Base-by-base conservation (phyloP, 2,888 invertebrate genomes). In the Drosophila dives region DNA sequence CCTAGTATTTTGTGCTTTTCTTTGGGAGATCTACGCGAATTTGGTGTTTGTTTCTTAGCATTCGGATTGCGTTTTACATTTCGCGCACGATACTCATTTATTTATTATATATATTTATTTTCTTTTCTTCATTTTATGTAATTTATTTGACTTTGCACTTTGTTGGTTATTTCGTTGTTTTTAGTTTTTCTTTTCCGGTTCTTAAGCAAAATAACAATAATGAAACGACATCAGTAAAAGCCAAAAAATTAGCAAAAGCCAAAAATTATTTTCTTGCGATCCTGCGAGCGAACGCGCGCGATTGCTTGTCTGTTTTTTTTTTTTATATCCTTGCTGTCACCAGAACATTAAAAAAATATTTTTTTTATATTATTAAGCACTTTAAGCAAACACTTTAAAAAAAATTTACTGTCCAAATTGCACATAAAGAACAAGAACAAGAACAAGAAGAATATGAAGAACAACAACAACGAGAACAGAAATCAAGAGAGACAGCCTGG, bases 341-440 rank as follows among this genome's bases (percentile, higher is more conserved):
- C 54, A 63, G 49, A 58, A 61, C 50, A 65, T 67, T 49, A 53
- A 58, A 56, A 79, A 71, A 67, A 70, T 60, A 64, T 38, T 0
- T 45, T 3, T 15, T 3, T 45, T 45, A 45, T 26, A 23, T 38
- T 34, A 59, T 36, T 54, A 50, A 34, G 45, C 85, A 85, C 85
- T 71, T 67, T 29, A 8, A 42, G 58, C 54, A 61, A 59, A 50
- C 89, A 89, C 86, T 77, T 75, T 15, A 80, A 80, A 82, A 82
- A 81, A 82, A 80, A 72, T 50, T 15, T 17, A 38, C 10, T 51
- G 61, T 64, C 53, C 49, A 42, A 58, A 59, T 70, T 77, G 68
- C 77, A 81, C 77, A 68, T 75, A 60, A 62, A 59, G 23, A 56
- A 20, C 29, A 51, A 72, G 54, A 54, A 63, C 66, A 64, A 56